Conservation (phyloP, 2,888 invertebrate species). For the Rotaria magnacalcarata region DNA sequence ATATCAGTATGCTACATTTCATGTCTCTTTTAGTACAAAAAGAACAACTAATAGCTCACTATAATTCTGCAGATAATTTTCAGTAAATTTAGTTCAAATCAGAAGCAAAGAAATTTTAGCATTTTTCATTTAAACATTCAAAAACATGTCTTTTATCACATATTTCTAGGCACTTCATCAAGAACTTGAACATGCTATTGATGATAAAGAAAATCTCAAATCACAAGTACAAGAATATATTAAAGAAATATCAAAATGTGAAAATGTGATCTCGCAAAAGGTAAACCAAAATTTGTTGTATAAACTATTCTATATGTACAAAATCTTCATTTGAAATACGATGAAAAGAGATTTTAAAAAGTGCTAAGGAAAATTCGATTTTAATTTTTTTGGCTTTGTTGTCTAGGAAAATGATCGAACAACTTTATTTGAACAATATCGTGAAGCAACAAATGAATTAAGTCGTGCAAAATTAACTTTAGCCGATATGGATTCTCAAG, state of each 20-base stretch:
- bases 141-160: neutral
- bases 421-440: conserved; percentile 58
- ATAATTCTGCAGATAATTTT: no score
- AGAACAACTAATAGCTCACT: no score
- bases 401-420: conserved; percentile 48
- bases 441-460: conserved; percentile 55
- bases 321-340: no score
- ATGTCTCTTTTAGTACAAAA: no score
- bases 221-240: conserved; percentile 58
- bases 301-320: no score
- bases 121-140: no score
- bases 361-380: neutral
- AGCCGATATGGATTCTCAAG: conserved; percentile 58
- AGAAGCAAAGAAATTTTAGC: no score
- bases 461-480: conserved; percentile 57
- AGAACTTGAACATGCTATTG: conserved; percentile 55
- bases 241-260: conserved; percentile 56
- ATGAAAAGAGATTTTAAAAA: no score
- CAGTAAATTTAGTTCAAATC: no score
- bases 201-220: conserved; percentile 55
- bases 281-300: conserved; percentile 48
- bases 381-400: neutral
- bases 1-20: no score
- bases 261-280: conserved; percentile 56
- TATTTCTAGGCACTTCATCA: conserved; percentile 51